phyloP scores from a whole-genome alignment of 2,888 invertebrate species.

The Dusona sp. region DNA sequence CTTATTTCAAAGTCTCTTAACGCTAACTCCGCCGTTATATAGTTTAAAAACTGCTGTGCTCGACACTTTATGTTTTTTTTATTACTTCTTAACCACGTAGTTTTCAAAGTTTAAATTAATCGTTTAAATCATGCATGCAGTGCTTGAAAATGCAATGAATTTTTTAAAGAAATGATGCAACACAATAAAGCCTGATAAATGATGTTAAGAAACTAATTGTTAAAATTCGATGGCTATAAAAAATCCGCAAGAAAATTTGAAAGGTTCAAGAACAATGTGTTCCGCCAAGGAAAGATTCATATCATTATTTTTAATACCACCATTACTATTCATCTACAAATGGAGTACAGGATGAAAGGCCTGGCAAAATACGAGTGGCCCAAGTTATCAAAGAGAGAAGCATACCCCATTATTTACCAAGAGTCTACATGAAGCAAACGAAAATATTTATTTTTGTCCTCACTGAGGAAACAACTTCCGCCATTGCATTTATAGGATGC shows the following conservation, averaged over 20 bases:
- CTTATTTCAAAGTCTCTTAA: slow-evolving; percentile 18
- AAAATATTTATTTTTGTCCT: slow-evolving; percentile 16
- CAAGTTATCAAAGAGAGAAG: slow-evolving; percentile 4
- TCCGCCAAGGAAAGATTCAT: not conserved
- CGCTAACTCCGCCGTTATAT: not conserved
- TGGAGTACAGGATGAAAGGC: slow-evolving; percentile 27
- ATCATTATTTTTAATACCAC: not conserved
- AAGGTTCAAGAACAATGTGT: not conserved
- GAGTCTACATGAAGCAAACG: not conserved
- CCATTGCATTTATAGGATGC: not conserved
- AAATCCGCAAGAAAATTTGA: not conserved
- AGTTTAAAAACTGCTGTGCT: not conserved
- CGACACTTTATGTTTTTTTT: not conserved
- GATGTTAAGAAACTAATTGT: not conserved
- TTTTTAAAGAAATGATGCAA: not conserved
- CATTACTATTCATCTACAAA: slow-evolving; percentile 16
- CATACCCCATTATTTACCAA: slow-evolving; percentile 4
- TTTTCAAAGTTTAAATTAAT: not conserved
- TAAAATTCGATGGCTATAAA: not conserved
- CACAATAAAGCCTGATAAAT: not conserved
- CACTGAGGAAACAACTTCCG: not conserved
- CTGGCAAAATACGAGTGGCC: not conserved
- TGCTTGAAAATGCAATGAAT: not conserved
- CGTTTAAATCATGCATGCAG: not conserved
- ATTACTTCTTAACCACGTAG: not conserved